phyloP scores from a whole-genome alignment of 2,888 invertebrate genomes.

The Dyspetes luteomarginatus region DNA sequence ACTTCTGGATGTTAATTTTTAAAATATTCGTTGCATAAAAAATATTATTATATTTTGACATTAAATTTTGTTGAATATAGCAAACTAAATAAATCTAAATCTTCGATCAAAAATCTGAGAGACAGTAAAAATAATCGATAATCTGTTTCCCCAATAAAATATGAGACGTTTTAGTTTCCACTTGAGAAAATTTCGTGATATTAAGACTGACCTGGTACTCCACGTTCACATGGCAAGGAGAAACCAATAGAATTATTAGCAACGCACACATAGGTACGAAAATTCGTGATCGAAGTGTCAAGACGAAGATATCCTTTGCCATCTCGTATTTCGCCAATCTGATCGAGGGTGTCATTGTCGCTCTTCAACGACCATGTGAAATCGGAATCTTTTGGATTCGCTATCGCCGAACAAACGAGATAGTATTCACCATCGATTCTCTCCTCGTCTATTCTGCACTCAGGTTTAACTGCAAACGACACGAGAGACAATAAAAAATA shows the following conservation, averaged over 20 bases:
- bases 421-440: conserved; percentile 90
- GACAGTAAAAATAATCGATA: not conserved
- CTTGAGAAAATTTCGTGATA: too few relatives aligned
- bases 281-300: conserved; percentile 86
- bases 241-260: conserved; percentile 93
- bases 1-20: too few relatives aligned
- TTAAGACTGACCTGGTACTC: conserved; percentile 84
- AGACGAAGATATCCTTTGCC: conserved; percentile 87
- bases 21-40: too few relatives aligned
- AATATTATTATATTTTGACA: too few relatives aligned
- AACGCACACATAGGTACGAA: conserved; percentile 92
- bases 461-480: conserved; percentile 89
- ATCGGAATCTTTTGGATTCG: conserved; percentile 91
- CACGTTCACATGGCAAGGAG: conserved; percentile 85
- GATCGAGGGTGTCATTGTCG: conserved; percentile 91
- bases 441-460: conserved; percentile 91
- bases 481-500: too few relatives aligned
- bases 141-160: too few relatives aligned
- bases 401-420: conserved; percentile 91
- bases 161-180: not conserved
- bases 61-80: too few relatives aligned
- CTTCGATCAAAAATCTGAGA: not conserved
- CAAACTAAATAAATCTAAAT: too few relatives aligned
- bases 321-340: conserved; percentile 85
- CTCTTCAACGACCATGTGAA: conserved; percentile 94